phyloP scores from a whole-genome alignment of 2,113 vertebrate genomes.

The Arothron firmamentum region DNA sequence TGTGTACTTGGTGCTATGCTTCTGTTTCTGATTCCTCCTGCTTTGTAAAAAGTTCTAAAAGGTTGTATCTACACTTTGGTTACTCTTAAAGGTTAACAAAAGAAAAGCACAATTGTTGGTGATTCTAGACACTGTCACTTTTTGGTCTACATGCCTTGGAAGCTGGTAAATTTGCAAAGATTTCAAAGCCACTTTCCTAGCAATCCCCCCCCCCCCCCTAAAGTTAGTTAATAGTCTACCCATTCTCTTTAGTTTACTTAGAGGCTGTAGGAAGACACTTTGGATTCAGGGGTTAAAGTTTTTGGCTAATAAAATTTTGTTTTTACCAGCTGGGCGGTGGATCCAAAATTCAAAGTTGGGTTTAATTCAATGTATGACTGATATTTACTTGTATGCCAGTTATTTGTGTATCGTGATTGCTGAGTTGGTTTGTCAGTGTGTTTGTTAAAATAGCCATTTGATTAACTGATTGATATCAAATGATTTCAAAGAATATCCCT shows the following conservation, averaged over 20 bases:
- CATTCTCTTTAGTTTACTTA: background rate
- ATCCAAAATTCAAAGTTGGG: constrained; percentile 11
- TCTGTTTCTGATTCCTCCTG: constrained; percentile 10
- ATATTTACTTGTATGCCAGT: constrained; percentile 20
- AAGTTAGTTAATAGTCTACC: too few species aligned
- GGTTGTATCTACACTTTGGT: constrained; percentile 23
- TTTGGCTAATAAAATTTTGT: constrained; percentile 6
- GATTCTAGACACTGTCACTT: constrained; percentile 28
- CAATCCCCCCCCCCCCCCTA: background rate
- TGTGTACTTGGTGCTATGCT: constrained; percentile 9
- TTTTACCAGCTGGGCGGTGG: constrained; percentile 39
- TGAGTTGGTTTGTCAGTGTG: constrained; percentile 24
- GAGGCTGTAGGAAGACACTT: background rate
- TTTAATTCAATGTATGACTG: background rate
- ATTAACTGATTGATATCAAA: background rate
- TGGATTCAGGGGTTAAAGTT: background rate
- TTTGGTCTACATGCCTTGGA: constrained; percentile 28
- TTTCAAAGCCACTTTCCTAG: background rate
- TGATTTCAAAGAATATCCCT: constrained; percentile 10
- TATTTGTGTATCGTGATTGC: constrained; percentile 6
- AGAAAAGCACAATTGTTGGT: constrained; percentile 15
- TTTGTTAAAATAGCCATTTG: background rate
- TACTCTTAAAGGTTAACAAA: constrained; percentile 12
- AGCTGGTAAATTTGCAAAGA: constrained; percentile 32
- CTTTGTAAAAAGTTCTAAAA: constrained; percentile 13